phyloP scores from a whole-genome alignment of 2,113 vertebrate species.

The Eurystomus gularis region DNA sequence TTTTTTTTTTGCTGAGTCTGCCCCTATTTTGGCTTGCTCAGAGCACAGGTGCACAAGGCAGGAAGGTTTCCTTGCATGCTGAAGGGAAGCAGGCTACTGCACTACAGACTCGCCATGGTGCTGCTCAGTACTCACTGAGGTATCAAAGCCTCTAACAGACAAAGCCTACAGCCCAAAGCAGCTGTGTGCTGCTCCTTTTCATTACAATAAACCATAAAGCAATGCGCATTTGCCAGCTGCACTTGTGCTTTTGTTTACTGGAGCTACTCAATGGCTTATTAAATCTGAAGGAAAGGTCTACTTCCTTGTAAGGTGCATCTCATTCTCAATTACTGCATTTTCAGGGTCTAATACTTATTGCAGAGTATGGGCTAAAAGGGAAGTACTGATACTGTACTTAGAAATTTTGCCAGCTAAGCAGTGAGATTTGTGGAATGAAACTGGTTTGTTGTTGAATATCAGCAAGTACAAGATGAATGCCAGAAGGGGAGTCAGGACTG shows the following conservation, averaged over 20 bases:
- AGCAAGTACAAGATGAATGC: neutral
- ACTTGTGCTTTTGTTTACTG: neutral
- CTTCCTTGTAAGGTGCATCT: neutral
- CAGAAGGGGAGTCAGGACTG: neutral
- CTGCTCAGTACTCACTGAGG: neutral
- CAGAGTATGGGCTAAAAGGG: neutral
- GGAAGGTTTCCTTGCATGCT: neutral
- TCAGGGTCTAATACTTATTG: neutral
- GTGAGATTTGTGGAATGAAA: neutral
- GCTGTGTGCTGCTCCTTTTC: neutral
- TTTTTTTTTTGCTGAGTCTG: neutral
- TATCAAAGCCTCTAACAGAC: neutral
- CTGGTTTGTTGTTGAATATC: neutral
- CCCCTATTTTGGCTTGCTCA: neutral
- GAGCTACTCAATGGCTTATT: neutral
- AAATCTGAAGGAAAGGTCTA: neutral
- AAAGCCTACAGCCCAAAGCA: neutral
- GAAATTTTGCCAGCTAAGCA: neutral
- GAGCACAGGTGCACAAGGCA: constrained; percentile 33
- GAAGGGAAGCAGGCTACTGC: neutral
- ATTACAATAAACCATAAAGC: neutral
- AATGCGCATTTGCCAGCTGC: neutral
- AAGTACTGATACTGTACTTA: neutral
- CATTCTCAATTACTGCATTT: neutral
- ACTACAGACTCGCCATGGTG: neutral